Evolutionary conservation across 2,888 invertebrate genomes (phyloP).

Genomic region (Beris chalybata): DNA sequence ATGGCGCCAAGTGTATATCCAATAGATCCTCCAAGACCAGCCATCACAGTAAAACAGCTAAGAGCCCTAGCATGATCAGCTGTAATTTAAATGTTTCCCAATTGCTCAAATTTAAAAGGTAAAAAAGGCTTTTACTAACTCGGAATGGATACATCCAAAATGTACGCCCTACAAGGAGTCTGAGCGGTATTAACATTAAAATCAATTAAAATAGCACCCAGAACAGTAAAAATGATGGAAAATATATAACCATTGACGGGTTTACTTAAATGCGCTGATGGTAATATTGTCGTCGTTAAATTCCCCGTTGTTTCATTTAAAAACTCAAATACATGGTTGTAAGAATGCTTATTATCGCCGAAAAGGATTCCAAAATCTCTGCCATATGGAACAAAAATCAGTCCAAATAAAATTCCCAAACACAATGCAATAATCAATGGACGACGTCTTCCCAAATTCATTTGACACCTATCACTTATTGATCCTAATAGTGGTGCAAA

Average conservation of each 20-base stretch:
- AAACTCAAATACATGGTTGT: constrained; percentile 5
- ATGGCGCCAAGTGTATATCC: constrained; percentile 64
- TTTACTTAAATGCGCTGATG: constrained; percentile 41
- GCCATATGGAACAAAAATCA: constrained; percentile 64
- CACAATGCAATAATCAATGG: constrained; percentile 64
- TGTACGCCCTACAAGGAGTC: constrained; percentile 65
- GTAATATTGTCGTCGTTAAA: constrained; percentile 41
- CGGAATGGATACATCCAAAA: constrained; percentile 64
- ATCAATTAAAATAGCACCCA: constrained; percentile 65
- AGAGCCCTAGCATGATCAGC: constrained; percentile 65
- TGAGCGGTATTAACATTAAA: constrained; percentile 69
- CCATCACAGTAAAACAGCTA: constrained; percentile 66
- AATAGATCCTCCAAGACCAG: constrained; percentile 65
- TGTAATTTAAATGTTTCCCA: constrained; percentile 36
- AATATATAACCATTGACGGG: constrained; percentile 45
- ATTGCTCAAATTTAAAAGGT: background rate
- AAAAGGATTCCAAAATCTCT: constrained; percentile 59
- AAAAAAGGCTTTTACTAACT: constrained; percentile 42
- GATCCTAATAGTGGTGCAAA: constrained; percentile 60
- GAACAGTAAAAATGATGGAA: constrained; percentile 61
- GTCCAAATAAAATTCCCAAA: constrained; percentile 61
- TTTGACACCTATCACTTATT: constrained; percentile 62
- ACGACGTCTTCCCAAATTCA: constrained; percentile 60
- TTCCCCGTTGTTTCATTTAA: constrained; percentile 30
- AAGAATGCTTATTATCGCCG: constrained; percentile 53